Evolutionary conservation across 2,113 vertebrate species (phyloP).

Genomic region (Nansenia antarctica): DNA sequence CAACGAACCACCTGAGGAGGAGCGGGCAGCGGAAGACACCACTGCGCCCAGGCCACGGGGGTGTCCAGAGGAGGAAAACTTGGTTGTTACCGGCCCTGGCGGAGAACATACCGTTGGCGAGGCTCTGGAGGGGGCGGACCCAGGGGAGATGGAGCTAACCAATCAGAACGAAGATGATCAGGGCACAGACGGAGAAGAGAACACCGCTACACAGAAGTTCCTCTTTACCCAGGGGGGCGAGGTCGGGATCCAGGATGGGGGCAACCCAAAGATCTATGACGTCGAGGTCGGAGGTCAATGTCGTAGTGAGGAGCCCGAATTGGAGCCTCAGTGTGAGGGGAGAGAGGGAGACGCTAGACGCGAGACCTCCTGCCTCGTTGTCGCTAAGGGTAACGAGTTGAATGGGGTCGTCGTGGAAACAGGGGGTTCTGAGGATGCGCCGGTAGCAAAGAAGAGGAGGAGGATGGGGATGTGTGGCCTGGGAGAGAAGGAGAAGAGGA

Average conservation of each 20-base stretch:
- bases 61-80: background rate
- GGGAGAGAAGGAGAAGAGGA: constrained; percentile 54
- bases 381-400: background rate
- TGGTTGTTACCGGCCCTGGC: background rate
- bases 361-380: too few species aligned
- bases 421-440: background rate
- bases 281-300: background rate
- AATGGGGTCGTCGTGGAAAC: constrained; percentile 32
- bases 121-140: background rate
- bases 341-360: constrained; percentile 12
- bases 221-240: background rate
- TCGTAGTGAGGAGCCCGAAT: background rate
- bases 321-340: constrained; percentile 13
- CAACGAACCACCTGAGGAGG: background rate
- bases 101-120: background rate
- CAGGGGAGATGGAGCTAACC: constrained; percentile 2
- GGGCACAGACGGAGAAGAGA: background rate
- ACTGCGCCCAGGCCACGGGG: constrained; percentile 12
- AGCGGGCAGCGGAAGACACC: background rate
- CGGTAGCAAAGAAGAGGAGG: constrained; percentile 46
- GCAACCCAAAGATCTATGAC: background rate
- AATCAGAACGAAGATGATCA: background rate
- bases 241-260: background rate
- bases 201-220: constrained; percentile 9
- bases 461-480: constrained; percentile 66